Evolutionary conservation across 2,113 vertebrate genomes (phyloP).

Genomic region (Synchiropus splendidus): DNA sequence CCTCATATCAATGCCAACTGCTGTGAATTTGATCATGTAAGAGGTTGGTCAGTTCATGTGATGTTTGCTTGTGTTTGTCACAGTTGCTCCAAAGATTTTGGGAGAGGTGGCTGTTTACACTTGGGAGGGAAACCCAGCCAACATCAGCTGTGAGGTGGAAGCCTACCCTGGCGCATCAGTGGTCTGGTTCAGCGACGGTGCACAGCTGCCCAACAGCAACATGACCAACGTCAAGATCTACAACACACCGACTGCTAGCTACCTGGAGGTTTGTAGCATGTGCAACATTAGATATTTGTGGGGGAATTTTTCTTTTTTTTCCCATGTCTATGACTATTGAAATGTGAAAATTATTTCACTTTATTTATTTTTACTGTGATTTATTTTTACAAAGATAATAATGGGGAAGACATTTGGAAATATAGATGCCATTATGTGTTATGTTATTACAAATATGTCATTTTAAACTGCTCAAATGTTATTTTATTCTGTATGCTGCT

Average conservation of each 20-base stretch:
- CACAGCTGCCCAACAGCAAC: conserved; percentile 83
- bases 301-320: neutral
- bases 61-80: conserved; percentile 7
- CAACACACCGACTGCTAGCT: conserved; percentile 74
- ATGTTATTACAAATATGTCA: no score
- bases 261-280: conserved; percentile 92
- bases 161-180: conserved; percentile 84
- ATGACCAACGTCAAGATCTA: conserved; percentile 87
- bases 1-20: no score
- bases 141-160: conserved; percentile 90
- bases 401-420: no score
- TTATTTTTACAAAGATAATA: no score
- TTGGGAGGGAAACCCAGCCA: conserved; percentile 92
- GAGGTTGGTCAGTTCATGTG: neutral
- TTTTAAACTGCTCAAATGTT: no score
- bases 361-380: neutral
- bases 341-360: no score
- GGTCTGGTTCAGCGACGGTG: conserved; percentile 85
- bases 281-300: neutral
- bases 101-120: conserved; percentile 79
- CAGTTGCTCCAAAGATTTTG: conserved; percentile 90
- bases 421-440: no score
- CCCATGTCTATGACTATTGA: no score
- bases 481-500: no score
- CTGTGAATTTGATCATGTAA: neutral